Percentiles rank a stretch among this genome's conserved stretches.
Conservation (phyloP, 2,888 invertebrate species). For the Hirtodrosophila confusa region DNA sequence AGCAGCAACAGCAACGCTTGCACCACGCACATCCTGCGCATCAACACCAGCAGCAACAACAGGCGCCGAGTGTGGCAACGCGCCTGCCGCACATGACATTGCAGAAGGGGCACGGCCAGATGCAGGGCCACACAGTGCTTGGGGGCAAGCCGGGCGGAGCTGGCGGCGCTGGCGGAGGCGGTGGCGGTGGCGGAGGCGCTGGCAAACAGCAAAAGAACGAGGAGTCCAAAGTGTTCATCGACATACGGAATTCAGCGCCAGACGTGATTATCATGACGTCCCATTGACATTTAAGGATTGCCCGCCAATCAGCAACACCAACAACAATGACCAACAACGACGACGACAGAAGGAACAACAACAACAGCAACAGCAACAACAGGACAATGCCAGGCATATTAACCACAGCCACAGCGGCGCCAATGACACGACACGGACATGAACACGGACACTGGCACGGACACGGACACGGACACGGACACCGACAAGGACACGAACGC, state of each 20-base stretch:
- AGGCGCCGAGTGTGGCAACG: conserved; percentile 59
- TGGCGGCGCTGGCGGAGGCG: conserved; percentile 10
- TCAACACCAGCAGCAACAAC: conserved; percentile 79
- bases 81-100: conserved; percentile 52
- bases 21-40: conserved; percentile 44
- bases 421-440: conserved; percentile 58
- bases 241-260: conserved; percentile 94
- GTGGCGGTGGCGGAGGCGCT: conserved; percentile 1
- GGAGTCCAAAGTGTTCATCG: conserved; percentile 89
- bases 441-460: conserved; percentile 15
- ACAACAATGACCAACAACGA: conserved; percentile 18
- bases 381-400: conserved; percentile 65
- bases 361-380: conserved; percentile 17
- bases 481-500: not conserved
- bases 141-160: conserved; percentile 11
- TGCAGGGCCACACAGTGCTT: conserved; percentile 34
- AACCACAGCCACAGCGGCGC: conserved; percentile 66
- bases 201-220: conserved; percentile 73
- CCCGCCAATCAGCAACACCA: conserved; percentile 64
- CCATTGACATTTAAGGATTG: conserved; percentile 87
- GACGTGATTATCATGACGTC: conserved; percentile 92
- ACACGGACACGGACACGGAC: conserved; percentile 9
- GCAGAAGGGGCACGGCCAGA: conserved; percentile 36
- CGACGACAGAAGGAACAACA: conserved; percentile 18
- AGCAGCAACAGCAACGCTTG: conserved; percentile 66